These are phyloP conservation scores for Enteromius afrohamiltoni DNA, from an alignment of 2,797 vertebrate species.

Conservation along the genomic window DNA sequence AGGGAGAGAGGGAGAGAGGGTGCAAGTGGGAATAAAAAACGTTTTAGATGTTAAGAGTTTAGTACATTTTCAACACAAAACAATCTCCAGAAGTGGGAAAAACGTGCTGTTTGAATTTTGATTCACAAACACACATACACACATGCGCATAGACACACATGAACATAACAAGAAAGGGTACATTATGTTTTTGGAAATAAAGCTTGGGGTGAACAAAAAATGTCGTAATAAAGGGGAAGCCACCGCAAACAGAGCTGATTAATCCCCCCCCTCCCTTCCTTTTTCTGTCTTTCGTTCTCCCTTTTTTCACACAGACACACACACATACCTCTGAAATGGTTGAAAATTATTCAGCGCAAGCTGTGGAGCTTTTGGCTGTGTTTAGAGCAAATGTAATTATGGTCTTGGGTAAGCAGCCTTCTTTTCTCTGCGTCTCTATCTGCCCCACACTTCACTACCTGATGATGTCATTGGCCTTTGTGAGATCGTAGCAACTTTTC, in stretches of 20 bases:
- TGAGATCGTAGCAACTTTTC: slow-evolving; percentile 85
- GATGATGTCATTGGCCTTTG: slow-evolving; percentile 89
- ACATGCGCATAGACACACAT: slow-evolving; percentile 43
- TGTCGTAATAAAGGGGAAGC: slow-evolving; percentile 79
- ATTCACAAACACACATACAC: neutral
- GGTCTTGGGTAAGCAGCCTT: slow-evolving; percentile 86
- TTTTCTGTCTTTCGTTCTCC: slow-evolving; percentile 33
- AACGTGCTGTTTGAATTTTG: neutral
- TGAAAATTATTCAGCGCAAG: slow-evolving; percentile 84
- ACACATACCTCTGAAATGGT: slow-evolving; percentile 54
- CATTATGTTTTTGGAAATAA: slow-evolving; percentile 63
- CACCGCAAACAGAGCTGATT: slow-evolving; percentile 85
- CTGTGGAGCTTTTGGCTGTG: slow-evolving; percentile 89
- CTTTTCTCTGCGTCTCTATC: slow-evolving; percentile 77
- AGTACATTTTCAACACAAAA: slow-evolving; percentile 52
- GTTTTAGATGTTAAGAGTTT: slow-evolving; percentile 64
- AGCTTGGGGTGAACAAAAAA: slow-evolving; percentile 69
- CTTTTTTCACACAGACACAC: neutral
- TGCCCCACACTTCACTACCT: slow-evolving; percentile 82
- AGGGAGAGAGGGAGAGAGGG: slow-evolving; percentile 56
- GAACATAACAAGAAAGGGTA: slow-evolving; percentile 50
- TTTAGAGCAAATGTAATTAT: slow-evolving; percentile 95
- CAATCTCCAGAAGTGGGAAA: neutral
- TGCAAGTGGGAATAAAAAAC: slow-evolving; percentile 42
- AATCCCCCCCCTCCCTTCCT: slow-evolving; percentile 79